Evolutionary conservation across 2,797 vertebrate genomes (phyloP).

Genomic region (Crocodylus rhombifer): DNA sequence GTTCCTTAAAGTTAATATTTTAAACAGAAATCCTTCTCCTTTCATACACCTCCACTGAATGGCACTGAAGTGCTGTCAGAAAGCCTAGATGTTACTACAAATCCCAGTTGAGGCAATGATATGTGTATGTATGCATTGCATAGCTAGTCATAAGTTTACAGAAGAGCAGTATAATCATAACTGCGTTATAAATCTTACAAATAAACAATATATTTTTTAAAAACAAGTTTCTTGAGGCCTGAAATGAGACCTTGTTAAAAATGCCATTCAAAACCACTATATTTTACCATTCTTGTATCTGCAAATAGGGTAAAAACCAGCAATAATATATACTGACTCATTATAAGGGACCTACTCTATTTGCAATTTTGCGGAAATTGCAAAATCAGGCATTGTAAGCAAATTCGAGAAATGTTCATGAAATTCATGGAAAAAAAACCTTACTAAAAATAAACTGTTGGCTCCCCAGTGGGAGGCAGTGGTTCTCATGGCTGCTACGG

Average conservation of each 20-base stretch:
- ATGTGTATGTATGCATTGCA: not conserved
- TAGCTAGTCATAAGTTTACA: not conserved
- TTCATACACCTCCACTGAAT: not conserved
- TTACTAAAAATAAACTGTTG: too few relatives aligned
- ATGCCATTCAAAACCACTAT: not conserved
- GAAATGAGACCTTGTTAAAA: constrained; percentile 30
- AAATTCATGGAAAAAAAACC: too few relatives aligned
- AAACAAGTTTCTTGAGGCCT: constrained; percentile 36
- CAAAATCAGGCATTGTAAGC: too few relatives aligned
- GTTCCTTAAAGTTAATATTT: not conserved
- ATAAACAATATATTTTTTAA: not conserved
- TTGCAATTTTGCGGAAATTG: constrained; percentile 33
- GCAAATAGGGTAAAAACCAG: constrained; percentile 22
- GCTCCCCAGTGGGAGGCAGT: too few relatives aligned
- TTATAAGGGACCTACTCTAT: not conserved
- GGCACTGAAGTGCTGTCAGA: not conserved
- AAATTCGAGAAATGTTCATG: too few relatives aligned
- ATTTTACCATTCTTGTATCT: constrained; percentile 50
- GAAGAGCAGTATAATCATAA: constrained; percentile 29
- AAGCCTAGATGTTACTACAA: not conserved
- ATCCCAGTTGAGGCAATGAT: not conserved
- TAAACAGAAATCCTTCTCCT: not conserved
- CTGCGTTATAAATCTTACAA: too few relatives aligned
- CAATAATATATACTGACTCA: constrained; percentile 44
- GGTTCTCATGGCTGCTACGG: too few relatives aligned